Percentiles rank a stretch among this genome's conserved stretches.
Conservation (phyloP, 2,797 vertebrate genomes). For the Urosaurus nigricauda region DNA sequence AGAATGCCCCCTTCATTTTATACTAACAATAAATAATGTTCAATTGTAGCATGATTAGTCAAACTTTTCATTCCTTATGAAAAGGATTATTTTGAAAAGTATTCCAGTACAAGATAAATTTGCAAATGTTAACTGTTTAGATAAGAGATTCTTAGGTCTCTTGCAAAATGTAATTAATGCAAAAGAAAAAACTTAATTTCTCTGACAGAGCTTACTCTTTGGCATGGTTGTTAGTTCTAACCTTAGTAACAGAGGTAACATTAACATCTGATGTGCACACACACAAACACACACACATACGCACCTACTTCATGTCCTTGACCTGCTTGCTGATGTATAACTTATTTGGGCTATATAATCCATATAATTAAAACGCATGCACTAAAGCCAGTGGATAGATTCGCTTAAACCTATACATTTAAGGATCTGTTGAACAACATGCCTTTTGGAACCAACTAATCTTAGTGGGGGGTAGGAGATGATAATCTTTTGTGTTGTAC, state of each 20-base stretch:
- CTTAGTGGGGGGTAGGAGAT: background rate
- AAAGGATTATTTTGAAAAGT: background rate
- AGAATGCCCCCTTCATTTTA: background rate
- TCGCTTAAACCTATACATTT: background rate
- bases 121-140: background rate
- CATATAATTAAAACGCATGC: background rate
- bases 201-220: background rate
- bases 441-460: background rate
- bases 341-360: background rate
- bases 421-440: background rate
- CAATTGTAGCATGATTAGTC: background rate
- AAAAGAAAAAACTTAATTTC: background rate
- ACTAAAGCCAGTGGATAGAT: background rate
- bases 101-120: background rate
- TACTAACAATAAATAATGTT: background rate
- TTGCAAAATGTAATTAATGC: background rate
- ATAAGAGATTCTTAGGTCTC: background rate
- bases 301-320: background rate
- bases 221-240: background rate
- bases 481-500: slow-evolving; percentile 1
- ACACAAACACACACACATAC: background rate
- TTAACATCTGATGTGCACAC: background rate
- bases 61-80: background rate
- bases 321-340: background rate
- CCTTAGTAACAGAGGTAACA: too few relatives aligned